A percentile compares a stretch with the other conserved stretches of the same genome.
These are phyloP conservation scores for Aricia artaxerxes DNA, from an alignment of 2,888 invertebrate genomes.

Conservation along the genomic window DNA sequence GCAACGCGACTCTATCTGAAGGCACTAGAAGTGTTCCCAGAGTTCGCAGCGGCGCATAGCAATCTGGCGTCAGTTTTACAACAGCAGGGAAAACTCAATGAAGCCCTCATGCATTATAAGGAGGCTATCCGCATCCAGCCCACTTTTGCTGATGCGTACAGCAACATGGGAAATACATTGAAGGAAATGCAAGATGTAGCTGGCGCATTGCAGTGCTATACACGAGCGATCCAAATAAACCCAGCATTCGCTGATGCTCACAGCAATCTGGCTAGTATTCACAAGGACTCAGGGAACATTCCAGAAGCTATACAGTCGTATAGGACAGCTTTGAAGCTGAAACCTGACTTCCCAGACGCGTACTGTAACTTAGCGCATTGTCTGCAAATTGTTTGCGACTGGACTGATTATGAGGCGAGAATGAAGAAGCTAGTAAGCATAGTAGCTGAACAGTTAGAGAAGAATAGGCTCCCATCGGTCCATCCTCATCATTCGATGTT, in stretches of 20 bases:
- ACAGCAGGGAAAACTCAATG: conserved; percentile 98
- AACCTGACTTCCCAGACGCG: conserved; percentile 99
- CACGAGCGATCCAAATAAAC: conserved; percentile 98
- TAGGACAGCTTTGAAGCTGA: conserved; percentile 96
- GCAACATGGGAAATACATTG: conserved; percentile 99
- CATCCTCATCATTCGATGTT: conserved; percentile 99
- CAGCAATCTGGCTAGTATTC: conserved; percentile 98
- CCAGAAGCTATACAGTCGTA: conserved; percentile 99
- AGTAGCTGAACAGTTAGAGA: conserved; percentile 98
- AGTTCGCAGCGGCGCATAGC: conserved; percentile 99
- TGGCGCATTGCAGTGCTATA: conserved; percentile 98
- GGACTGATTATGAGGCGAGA: conserved; percentile 97
- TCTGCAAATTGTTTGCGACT: conserved; percentile 99
- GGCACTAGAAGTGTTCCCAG: conserved; percentile 96
- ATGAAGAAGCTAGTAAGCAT: conserved; percentile 98
- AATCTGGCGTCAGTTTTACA: conserved; percentile 99
- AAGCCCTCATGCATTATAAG: conserved; percentile 98
- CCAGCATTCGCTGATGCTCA: conserved; percentile 99
- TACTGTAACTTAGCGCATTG: conserved; percentile 99
- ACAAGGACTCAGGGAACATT: conserved; percentile 99
- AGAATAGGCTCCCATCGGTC: conserved; percentile 98
- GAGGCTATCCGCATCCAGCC: conserved; percentile 99
- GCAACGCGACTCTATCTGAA: conserved; percentile 97
- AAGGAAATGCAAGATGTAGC: conserved; percentile 99
- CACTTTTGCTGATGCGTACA: conserved; percentile 99